A percentile compares a stretch with the other conserved stretches of the same genome.
These are phyloP conservation scores for Hymenopus coronatus DNA, from an alignment of 2,888 invertebrate species.

Conservation along the genomic window DNA sequence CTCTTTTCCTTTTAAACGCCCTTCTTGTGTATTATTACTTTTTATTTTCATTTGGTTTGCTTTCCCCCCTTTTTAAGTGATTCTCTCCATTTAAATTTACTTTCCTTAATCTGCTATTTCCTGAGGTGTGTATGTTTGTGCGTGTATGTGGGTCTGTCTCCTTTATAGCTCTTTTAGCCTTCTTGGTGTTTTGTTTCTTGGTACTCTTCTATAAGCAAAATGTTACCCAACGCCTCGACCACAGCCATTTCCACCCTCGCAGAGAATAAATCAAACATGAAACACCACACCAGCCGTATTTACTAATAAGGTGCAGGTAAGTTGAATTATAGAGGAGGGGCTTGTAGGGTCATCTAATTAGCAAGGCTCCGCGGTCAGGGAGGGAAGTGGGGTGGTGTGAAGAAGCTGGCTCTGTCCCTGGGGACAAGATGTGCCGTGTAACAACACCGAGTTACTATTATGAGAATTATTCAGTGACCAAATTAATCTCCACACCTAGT, in stretches of 20 bases:
- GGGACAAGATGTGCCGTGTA: not conserved
- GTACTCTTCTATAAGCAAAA: not conserved
- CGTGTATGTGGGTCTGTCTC: too few relatives aligned
- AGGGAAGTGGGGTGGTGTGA: not conserved
- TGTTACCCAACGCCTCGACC: too few relatives aligned
- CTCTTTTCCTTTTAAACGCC: too few relatives aligned
- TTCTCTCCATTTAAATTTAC: not conserved
- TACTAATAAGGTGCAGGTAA: conserved; percentile 7
- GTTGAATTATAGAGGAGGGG: conserved; percentile 3
- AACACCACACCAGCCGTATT: not conserved
- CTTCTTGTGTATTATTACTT: too few relatives aligned
- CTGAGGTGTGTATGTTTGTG: too few relatives aligned
- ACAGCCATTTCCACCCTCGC: not conserved
- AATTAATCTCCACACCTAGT: not conserved
- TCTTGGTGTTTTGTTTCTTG: not conserved
- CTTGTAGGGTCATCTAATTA: not conserved
- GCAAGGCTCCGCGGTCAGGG: not conserved
- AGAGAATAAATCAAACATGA: not conserved
- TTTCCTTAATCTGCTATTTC: not conserved
- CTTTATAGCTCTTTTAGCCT: too few relatives aligned
- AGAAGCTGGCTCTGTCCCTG: not conserved
- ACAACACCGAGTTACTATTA: not conserved
- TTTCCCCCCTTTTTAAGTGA: not conserved
- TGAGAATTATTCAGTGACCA: not conserved
- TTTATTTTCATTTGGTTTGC: too few relatives aligned